These are phyloP conservation scores for Hirtodrosophila trivittata DNA, from an alignment of 2,888 invertebrate species.

Conservation along the genomic window DNA sequence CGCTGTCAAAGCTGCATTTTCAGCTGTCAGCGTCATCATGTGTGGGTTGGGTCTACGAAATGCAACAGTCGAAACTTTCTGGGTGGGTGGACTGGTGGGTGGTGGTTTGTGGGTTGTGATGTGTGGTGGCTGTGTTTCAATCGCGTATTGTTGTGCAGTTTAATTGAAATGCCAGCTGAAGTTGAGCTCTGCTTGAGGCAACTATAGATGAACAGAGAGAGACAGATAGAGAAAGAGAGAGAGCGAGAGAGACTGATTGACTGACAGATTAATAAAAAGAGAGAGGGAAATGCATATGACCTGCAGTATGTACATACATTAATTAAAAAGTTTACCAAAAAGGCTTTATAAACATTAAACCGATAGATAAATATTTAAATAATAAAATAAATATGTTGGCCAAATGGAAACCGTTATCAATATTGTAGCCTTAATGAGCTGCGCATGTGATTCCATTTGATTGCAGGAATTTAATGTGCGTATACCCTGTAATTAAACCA, in stretches of 20 bases:
- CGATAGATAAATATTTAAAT: slow-evolving; percentile 20
- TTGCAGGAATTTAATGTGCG: slow-evolving; percentile 1
- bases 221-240: not conserved
- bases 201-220: slow-evolving; percentile 1
- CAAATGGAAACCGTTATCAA: slow-evolving; percentile 31
- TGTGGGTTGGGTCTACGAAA: slow-evolving; percentile 55
- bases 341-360: slow-evolving; percentile 17
- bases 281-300: too few relatives aligned
- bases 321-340: too few relatives aligned
- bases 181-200: slow-evolving; percentile 26
- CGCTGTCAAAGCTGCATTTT: slow-evolving; percentile 55
- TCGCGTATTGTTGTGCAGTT: slow-evolving; percentile 53
- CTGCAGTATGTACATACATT: too few relatives aligned
- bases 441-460: slow-evolving; percentile 49
- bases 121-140: slow-evolving; percentile 5
- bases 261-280: too few relatives aligned
- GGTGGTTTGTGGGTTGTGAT: not conserved
- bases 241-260: not conserved
- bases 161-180: slow-evolving; percentile 68
- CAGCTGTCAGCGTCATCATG: slow-evolving; percentile 25
- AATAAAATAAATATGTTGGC: not conserved
- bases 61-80: slow-evolving; percentile 41
- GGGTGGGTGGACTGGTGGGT: too few relatives aligned
- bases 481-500: not conserved
- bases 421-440: slow-evolving; percentile 41